These are phyloP conservation scores for Paedocypris sp. DNA, from an alignment of 2,113 vertebrate genomes.

Conservation along the genomic window DNA sequence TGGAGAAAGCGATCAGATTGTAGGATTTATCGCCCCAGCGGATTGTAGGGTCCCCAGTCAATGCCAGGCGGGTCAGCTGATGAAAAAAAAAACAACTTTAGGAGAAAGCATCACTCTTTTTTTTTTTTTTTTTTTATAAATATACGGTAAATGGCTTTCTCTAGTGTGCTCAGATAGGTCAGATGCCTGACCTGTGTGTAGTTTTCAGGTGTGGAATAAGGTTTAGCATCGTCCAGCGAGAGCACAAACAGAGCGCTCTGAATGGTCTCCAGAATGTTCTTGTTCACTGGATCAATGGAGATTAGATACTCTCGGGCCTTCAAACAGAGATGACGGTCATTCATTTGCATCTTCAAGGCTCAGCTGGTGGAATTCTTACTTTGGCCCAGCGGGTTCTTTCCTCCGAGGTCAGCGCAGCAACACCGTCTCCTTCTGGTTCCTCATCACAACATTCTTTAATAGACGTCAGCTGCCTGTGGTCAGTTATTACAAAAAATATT, in stretches of 20 bases:
- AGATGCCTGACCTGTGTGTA: conserved; percentile 65
- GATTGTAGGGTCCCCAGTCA: conserved; percentile 70
- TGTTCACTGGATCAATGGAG: conserved; percentile 75
- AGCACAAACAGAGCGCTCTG: conserved; percentile 76
- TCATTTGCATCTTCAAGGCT: not conserved
- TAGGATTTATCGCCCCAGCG: conserved; percentile 98
- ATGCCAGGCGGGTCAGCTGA: conserved; percentile 58
- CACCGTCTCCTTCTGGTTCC: conserved; percentile 69
- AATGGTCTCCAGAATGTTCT: conserved; percentile 75
- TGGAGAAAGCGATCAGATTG: conserved; percentile 68
- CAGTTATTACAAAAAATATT: too few species aligned
- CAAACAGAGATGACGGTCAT: conserved; percentile 16
- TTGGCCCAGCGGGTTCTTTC: conserved; percentile 85
- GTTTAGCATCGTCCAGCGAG: conserved; percentile 72
- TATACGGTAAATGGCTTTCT: not conserved
- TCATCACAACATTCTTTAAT: conserved; percentile 66
- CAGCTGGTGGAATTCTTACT: conserved; percentile 49
- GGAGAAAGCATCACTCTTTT: not conserved
- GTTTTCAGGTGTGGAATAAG: conserved; percentile 71
- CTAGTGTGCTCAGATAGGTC: not conserved
- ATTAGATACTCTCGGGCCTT: conserved; percentile 83
- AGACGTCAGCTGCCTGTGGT: conserved; percentile 73
- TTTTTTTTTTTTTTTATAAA: not conserved
- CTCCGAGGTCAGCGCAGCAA: conserved; percentile 75
- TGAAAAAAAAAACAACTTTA: conserved; percentile 28